phyloP scores from a whole-genome alignment of 2,888 invertebrate species.

The Cephonodes hylas region DNA sequence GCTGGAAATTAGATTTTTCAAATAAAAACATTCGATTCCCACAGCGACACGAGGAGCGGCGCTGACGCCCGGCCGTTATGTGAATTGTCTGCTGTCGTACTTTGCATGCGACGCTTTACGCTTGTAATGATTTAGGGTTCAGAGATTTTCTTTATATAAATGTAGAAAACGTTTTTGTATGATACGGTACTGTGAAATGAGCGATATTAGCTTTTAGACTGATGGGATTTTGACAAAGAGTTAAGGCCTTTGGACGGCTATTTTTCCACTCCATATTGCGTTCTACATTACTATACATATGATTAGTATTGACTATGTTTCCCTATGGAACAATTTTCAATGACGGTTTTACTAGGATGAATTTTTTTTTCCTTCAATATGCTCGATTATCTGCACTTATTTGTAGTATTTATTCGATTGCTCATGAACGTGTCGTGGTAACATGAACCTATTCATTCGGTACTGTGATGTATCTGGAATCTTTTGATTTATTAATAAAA shows the following conservation, averaged over 20 bases:
- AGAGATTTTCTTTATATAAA: not conserved
- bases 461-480: no score
- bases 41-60: not conserved
- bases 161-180: not conserved
- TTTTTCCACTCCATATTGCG: no score
- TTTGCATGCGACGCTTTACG: slow-evolving; percentile 32
- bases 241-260: not conserved
- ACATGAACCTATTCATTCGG: no score
- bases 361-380: no score
- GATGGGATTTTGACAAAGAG: not conserved
- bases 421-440: no score
- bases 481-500: no score
- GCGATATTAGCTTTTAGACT: not conserved
- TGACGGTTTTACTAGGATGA: no score
- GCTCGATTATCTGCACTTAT: no score
- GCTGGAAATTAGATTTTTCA: slow-evolving; percentile 46
- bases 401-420: no score
- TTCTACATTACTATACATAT: no score
- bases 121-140: slow-evolving; percentile 24
- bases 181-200: not conserved
- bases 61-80: slow-evolving; percentile 27
- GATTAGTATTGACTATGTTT: no score
- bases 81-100: slow-evolving; percentile 33
- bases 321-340: no score
- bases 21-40: slow-evolving; percentile 23